These are phyloP conservation scores for Umimayanthus kanabou DNA, from an alignment of 92 coral and sea anemone species.

Conservation along the genomic window DNA sequence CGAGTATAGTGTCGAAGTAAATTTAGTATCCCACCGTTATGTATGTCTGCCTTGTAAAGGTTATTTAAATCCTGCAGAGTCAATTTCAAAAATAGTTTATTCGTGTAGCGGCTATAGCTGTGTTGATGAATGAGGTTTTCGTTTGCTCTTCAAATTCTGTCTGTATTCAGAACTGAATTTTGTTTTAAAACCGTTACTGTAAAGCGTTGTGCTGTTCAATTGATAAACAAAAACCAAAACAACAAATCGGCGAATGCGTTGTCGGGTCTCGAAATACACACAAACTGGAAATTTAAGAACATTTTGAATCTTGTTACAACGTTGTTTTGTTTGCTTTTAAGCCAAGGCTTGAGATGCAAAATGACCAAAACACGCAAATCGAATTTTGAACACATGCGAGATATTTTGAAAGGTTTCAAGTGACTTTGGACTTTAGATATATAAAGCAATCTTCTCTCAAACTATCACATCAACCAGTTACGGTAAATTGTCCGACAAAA, in stretches of 20 bases:
- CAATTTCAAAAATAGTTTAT: too few relatives aligned
- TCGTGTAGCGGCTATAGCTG: neutral
- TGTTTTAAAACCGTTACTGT: too few relatives aligned
- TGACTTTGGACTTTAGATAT: constrained; percentile 24
- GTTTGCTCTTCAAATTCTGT: too few relatives aligned
- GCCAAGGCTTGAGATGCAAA: neutral
- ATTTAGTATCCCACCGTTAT: constrained; percentile 15
- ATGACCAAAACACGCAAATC: neutral
- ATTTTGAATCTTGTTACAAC: neutral
- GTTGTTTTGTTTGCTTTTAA: neutral
- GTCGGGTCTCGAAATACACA: neutral
- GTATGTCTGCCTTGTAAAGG: neutral
- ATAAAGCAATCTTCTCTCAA: neutral
- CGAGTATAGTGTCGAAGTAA: neutral
- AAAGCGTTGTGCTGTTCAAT: too few relatives aligned
- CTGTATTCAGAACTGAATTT: too few relatives aligned
- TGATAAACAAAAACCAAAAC: too few relatives aligned
- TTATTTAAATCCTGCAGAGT: neutral
- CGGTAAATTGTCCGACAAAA: neutral
- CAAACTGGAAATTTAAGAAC: neutral
- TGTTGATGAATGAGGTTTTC: neutral
- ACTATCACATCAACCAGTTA: neutral
- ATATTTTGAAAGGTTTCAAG: neutral
- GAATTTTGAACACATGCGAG: neutral
- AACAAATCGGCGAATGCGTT: neutral